Conservation (phyloP, 2,888 invertebrate species). For the Cheilosia scutellata region DNA sequence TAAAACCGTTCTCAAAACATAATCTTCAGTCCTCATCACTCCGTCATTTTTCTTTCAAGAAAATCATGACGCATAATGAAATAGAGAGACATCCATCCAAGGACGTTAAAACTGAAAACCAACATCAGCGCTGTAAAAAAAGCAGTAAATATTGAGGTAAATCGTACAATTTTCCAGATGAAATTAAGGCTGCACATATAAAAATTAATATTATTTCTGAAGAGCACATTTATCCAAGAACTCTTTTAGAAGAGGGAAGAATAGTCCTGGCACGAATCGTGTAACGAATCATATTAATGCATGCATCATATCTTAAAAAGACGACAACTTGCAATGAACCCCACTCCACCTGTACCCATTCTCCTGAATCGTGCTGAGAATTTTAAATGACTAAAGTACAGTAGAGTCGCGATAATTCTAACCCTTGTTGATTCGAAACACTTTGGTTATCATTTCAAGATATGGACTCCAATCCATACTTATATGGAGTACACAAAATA, state of each 20-base stretch:
- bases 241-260: background rate
- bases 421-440: background rate
- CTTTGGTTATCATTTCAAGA: too few species aligned
- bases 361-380: slow-evolving; percentile 59
- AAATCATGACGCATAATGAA: slow-evolving; percentile 39
- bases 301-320: slow-evolving; percentile 54
- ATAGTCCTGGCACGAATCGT: slow-evolving; percentile 55
- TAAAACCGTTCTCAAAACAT: slow-evolving; percentile 26
- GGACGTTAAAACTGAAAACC: slow-evolving; percentile 26
- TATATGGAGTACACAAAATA: too few species aligned
- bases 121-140: slow-evolving; percentile 10
- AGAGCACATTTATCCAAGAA: slow-evolving; percentile 19
- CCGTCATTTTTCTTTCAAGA: slow-evolving; percentile 9
- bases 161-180: slow-evolving; percentile 46
- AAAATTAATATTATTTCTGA: slow-evolving; percentile 45
- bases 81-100: slow-evolving; percentile 12
- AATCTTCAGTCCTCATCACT: slow-evolving; percentile 47
- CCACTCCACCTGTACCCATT: slow-evolving; percentile 8
- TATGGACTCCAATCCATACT: too few species aligned
- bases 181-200: slow-evolving; percentile 48
- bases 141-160: slow-evolving; percentile 53
- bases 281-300: slow-evolving; percentile 57
- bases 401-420: background rate
- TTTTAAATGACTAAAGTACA: slow-evolving; percentile 48
- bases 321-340: slow-evolving; percentile 47